Evolutionary conservation across 2,888 invertebrate species (phyloP), one percentile per base, ranked within the genome.

Genomic region (Lampropteryx suffumata): DNA sequence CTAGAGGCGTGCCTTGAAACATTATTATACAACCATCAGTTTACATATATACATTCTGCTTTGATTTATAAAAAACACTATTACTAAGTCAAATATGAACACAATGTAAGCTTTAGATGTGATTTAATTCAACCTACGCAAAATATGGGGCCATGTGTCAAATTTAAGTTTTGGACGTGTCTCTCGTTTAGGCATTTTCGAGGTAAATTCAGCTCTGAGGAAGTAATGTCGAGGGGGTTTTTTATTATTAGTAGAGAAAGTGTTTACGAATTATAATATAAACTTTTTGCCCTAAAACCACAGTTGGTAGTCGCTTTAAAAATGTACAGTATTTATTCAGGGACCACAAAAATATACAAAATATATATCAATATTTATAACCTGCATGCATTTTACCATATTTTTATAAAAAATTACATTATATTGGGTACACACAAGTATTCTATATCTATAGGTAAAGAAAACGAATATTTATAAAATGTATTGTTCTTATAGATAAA

Each of bases 341-440:
- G 76, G 76, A 77, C 76, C 76, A 76, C 52, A 52, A 60, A 32
- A 60, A 61, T 64, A 59, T 61, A 64, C 62, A 57, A 60, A 62
- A 60, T 57, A 53, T 55, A 52, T 42, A 54, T 24, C 48, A 47
- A 49, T 33, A 42, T 27, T 45, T 46, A 26, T 49, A 36, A 28
- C 36, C 17, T 28, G 36, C 30, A 14, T 50, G 48, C 45, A 59
- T 59, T 54, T 37, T 40, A 32, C 21, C 50, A 43, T 46, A 41
- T 48, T 50, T 55, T 46, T 49, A 39, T 54, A 51, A 27, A 39
- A 43, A 35, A 30, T n/a, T n/a, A n/a, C n/a, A n/a, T n/a, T 49
- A 45, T 43, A 43, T 30, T 35, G 10, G 14, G 36, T 45, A 17
- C 17, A 17, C 8, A 42, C 10, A 36, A 12, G 32, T 44, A 36